Base-by-base conservation (phyloP, 2,888 invertebrate genomes). In the Steinernema carpocapsae region DNA sequence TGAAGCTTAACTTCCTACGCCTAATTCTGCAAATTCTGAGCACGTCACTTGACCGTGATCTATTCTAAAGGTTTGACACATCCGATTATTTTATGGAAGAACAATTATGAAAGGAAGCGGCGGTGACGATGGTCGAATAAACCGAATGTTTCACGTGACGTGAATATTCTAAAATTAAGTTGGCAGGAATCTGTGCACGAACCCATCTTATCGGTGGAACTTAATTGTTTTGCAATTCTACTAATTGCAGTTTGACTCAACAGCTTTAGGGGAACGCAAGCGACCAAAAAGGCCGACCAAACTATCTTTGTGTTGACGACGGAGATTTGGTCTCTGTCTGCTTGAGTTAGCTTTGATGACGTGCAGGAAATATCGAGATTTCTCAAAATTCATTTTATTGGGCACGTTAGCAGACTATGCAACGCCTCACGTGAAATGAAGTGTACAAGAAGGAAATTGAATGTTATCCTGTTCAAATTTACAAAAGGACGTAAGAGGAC, bases 101-200 rank as follows among this genome's bases (percentile, higher is more conserved):
- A 37, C 64, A 64, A 64, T 64, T 32, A 64, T 37, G 1, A 29
- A 64, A 17, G 19, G 17, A 32, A 64, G 64, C 4, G 32, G 29
- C 32, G 32, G 3, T 32, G 64, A 52, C 12, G 52, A 32, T 64
- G 37, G 1, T 32, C 64, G 12, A 29, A 10, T 17, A 4, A 19
- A 32, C 32, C 32, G 6, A 24, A 48, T 64, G 32, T 64, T 64
- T 17, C n/a, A 64, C 19, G 17, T 64, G 64, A 64, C 32, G 64
- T 64, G 32, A 29, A 26, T 19, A 12, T 32, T 29, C 64, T 32
- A 56, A 48, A 56, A 6, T 56, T 26, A 56, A 24, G 26, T 22
- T 26, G 26, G 10, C 7, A 48, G 4, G n/a, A 48, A 26, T 19
- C 32, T 12, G 64, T 64, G 64, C 64, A 37, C n/a, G n/a, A n/a